Base-by-base conservation (phyloP, 2,888 invertebrate genomes). In the Erebia ligea region DNA sequence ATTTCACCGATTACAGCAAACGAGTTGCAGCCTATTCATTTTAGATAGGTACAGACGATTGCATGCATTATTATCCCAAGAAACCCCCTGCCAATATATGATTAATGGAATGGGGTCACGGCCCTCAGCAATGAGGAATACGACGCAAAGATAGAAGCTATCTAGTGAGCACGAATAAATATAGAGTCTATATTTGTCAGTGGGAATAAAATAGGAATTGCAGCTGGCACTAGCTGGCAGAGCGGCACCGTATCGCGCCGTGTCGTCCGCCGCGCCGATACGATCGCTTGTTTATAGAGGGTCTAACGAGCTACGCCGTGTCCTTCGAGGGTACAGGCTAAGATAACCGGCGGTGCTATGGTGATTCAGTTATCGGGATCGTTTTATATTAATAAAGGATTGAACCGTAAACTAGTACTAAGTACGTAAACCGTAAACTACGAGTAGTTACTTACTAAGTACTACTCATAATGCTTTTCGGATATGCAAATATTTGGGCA, bases 281-380 rank as follows among this genome's bases (percentile, higher is more conserved):
- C 78, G 86, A 90, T 90, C 89, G 75, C 76, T 87, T 88, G 86
- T 89, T 88, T 89, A 89, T 89, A 86, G 84, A 83, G 83, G 83
- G 82, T 79, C 84, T 89, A 89, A 90, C 87, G 82, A 90, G 88
- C 86, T 82, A 78, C 84, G 79, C 71, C 72, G 69, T 80, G 79
- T 77, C 79, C 71, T 74, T 76, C 74, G 73, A 77, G 76, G 71
- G 84, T 85, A 79, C 78, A 79, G 75, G 69, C 71, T 68, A 68
- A 80, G 85, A 85, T 85, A 83, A 74, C 76, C 74, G 76, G 75
- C 65, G 65, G 65, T 56, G 66, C 66, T 56, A 66, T 66, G 56
- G 66, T 66, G 56, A 66, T 66, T 66, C 45, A 45, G 21, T 15
- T 66, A 57, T 66, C 66, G 66, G 56, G 56, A 66, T 66, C 21